Percentiles rank a stretch among this genome's conserved stretches.
Evolutionary conservation across 2,113 vertebrate species (phyloP).

Genomic region (Eurypyga helias): DNA sequence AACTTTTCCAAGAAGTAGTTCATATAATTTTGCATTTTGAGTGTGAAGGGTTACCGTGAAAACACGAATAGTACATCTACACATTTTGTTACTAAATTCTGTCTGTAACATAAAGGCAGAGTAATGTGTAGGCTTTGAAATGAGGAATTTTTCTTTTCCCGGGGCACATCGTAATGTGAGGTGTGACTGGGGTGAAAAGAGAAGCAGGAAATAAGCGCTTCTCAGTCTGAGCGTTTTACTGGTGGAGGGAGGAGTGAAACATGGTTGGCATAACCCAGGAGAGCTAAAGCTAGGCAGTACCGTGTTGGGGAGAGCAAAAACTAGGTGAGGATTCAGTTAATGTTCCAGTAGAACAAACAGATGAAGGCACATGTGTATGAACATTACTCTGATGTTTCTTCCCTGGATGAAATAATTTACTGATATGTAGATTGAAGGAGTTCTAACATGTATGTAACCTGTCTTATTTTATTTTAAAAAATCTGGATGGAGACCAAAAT

Average conservation of each 20-base stretch:
- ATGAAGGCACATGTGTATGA: fast-evolving
- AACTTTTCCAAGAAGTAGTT: background rate
- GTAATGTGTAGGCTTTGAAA: background rate
- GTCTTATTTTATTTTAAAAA: background rate
- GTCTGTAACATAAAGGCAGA: background rate
- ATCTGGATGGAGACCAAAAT: background rate
- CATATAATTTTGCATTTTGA: background rate
- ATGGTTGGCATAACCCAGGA: background rate
- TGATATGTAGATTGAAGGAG: background rate
- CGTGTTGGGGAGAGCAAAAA: background rate
- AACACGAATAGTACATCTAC: background rate
- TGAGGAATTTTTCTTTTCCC: background rate
- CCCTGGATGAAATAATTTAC: background rate
- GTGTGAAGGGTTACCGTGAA: background rate
- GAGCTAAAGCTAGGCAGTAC: background rate
- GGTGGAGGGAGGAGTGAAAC: background rate
- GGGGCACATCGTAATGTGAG: background rate
- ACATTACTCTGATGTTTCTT: background rate
- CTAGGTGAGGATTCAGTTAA: background rate
- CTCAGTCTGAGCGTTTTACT: background rate
- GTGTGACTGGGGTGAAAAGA: background rate
- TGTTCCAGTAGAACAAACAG: background rate
- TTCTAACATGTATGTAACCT: background rate
- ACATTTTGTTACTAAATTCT: background rate
- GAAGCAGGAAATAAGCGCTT: background rate